Evolutionary conservation across 1,140 invertebrate genomes (phyloP).

Genomic region (Drosophila nigromelanica): DNA sequence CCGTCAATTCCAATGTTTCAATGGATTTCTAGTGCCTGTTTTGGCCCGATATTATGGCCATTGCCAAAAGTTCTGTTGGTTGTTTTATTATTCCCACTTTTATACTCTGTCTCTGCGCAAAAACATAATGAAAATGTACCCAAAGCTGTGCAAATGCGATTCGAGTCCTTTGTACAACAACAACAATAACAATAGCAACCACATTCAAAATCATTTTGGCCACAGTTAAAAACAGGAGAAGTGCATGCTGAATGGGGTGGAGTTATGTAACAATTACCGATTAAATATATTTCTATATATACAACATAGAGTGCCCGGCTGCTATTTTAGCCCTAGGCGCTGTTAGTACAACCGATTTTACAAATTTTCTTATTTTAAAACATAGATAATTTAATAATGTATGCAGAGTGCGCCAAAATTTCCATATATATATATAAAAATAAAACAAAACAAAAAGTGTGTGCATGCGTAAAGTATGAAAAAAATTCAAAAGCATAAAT

Average conservation of each 20-base stretch:
- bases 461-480: constrained; percentile 4
- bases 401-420: constrained; percentile 28
- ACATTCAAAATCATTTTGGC: background rate
- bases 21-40: constrained; percentile 75
- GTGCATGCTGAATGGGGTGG: constrained; percentile 9
- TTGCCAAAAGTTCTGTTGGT: constrained; percentile 39
- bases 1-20: constrained; percentile 64
- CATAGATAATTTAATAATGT: constrained; percentile 41
- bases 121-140: background rate
- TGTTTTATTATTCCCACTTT: constrained; percentile 24
- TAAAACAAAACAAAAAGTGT: background rate
- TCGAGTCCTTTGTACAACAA: constrained; percentile 21
- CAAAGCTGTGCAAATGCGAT: constrained; percentile 20
- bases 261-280: constrained; percentile 30
- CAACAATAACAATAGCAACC: constrained; percentile 8
- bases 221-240: background rate
- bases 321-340: constrained; percentile 11
- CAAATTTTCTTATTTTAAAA: constrained; percentile 41
- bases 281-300: constrained; percentile 34
- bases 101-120: constrained; percentile 17
- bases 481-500: constrained; percentile 15
- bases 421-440: constrained; percentile 13
- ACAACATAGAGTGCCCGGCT: constrained; percentile 8
- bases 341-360: constrained; percentile 59
- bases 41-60: constrained; percentile 39